phyloP scores from a whole-genome alignment of 2,113 vertebrate species.

The Phaethornis superciliosus region DNA sequence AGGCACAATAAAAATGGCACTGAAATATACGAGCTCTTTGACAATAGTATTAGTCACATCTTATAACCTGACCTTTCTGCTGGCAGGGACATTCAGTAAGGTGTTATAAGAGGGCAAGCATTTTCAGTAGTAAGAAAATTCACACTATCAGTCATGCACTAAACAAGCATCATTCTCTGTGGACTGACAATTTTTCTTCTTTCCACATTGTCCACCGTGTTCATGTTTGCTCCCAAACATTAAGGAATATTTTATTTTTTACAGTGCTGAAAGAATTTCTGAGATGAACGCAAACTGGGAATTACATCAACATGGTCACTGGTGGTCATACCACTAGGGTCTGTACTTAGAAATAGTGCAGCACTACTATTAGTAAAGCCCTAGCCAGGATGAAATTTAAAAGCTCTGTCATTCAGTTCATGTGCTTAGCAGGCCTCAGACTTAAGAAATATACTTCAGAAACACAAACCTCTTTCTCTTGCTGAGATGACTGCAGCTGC shows the following conservation, averaged over 20 bases:
- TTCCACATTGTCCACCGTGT: neutral
- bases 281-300: neutral
- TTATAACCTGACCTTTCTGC: constrained; percentile 67
- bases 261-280: neutral
- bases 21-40: constrained; percentile 65
- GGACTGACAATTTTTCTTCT: constrained; percentile 16
- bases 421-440: neutral
- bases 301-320: neutral
- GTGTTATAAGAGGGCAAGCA: constrained; percentile 49
- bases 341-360: neutral
- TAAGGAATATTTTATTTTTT: neutral
- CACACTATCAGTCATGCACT: constrained; percentile 42
- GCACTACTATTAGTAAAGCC: neutral
- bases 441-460: neutral
- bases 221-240: neutral
- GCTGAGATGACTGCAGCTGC: neutral
- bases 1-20: constrained; percentile 48
- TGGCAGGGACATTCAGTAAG: constrained; percentile 52
- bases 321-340: neutral
- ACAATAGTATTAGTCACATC: constrained; percentile 63
- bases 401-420: neutral
- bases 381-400: neutral
- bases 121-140: constrained; percentile 64
- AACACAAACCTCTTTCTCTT: neutral
- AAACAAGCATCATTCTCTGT: neutral